Percentiles rank a stretch among this genome's conserved stretches.
Conservation (phyloP, 2,888 invertebrate genomes). For the Mythimna lalbum region DNA sequence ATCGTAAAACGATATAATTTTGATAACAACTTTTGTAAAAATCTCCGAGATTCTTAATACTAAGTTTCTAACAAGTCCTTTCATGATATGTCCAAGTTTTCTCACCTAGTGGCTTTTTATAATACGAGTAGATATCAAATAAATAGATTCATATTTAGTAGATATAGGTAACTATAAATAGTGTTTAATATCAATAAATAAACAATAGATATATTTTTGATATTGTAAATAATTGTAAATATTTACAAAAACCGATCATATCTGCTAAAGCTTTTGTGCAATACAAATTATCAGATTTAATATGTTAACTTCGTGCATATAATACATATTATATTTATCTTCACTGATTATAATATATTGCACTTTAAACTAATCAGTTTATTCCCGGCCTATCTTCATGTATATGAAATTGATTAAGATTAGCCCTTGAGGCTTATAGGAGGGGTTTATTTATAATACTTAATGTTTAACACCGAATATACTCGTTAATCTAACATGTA, state of each 20-base stretch:
- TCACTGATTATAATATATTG: slow-evolving; percentile 5
- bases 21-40: slow-evolving; percentile 18
- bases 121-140: not conserved
- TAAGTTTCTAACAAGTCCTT: slow-evolving; percentile 36
- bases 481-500: slow-evolving; percentile 6
- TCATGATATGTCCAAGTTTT: slow-evolving; percentile 68
- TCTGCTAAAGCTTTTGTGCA: slow-evolving; percentile 28
- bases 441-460: slow-evolving; percentile 53
- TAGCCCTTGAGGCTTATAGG: slow-evolving; percentile 21
- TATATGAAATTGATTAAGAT: slow-evolving; percentile 1
- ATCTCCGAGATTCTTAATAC: slow-evolving; percentile 19
- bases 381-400: slow-evolving; percentile 1
- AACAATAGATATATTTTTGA: slow-evolving; percentile 16
- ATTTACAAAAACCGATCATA: slow-evolving; percentile 62
- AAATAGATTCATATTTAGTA: not conserved
- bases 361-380: slow-evolving; percentile 19
- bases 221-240: slow-evolving; percentile 41
- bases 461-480: slow-evolving; percentile 24
- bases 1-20: slow-evolving; percentile 12
- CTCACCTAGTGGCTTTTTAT: slow-evolving; percentile 44
- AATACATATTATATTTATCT: not conserved
- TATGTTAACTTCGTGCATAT: slow-evolving; percentile 12
- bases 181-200: slow-evolving; percentile 8
- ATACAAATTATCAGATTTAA: slow-evolving; percentile 6
- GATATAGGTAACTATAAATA: not conserved